Evolutionary conservation across 2,113 vertebrate genomes (phyloP).

Genomic region (Seriola aureovittata): DNA sequence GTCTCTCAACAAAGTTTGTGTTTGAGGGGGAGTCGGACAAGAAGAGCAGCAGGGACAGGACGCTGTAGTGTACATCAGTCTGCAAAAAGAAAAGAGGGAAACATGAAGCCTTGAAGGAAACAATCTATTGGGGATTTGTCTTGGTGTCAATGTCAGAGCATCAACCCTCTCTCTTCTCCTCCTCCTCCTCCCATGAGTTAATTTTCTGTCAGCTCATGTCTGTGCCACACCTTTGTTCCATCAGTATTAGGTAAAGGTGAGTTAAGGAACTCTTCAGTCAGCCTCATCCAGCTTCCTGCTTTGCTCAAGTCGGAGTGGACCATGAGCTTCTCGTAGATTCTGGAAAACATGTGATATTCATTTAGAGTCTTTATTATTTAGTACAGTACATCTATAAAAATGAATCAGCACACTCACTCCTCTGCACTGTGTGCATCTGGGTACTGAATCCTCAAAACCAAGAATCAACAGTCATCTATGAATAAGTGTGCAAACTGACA

Average conservation of each 20-base stretch:
- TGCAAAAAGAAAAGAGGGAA: slow-evolving; percentile 40
- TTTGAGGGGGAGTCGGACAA: slow-evolving; percentile 95
- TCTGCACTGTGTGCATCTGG: not conserved
- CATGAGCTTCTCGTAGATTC: slow-evolving; percentile 95
- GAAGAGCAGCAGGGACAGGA: slow-evolving; percentile 91
- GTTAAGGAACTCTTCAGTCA: slow-evolving; percentile 93
- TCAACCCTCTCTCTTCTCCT: no score
- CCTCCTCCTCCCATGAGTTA: not conserved
- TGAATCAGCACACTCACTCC: not conserved
- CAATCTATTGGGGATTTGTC: not conserved
- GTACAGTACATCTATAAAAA: not conserved
- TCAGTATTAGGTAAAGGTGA: slow-evolving; percentile 88
- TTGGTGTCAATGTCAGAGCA: not conserved
- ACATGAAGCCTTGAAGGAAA: not conserved
- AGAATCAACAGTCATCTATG: not conserved
- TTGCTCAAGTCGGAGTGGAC: slow-evolving; percentile 95
- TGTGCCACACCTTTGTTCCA: slow-evolving; percentile 87
- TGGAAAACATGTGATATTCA: slow-evolving; percentile 64
- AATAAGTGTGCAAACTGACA: not conserved
- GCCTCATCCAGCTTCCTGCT: slow-evolving; percentile 93
- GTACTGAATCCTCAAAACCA: not conserved
- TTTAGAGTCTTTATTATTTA: not conserved
- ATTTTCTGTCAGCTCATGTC: not conserved
- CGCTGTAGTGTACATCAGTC: slow-evolving; percentile 89
- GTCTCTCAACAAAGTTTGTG: slow-evolving; percentile 90